Conservation (phyloP, 2,113 vertebrate genomes). For the Otus sunia region DNA sequence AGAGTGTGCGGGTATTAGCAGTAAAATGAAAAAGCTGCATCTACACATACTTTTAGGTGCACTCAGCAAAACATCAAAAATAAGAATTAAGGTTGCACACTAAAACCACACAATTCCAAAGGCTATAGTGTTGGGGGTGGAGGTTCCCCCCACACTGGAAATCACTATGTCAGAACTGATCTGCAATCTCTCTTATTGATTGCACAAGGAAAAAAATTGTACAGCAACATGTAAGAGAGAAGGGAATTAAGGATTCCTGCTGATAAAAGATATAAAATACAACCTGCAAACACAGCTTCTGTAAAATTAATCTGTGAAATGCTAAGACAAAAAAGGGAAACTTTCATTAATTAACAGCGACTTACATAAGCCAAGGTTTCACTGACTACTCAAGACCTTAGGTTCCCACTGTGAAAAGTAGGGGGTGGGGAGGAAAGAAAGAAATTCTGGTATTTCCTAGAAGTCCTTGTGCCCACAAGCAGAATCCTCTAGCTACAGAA, state of each 20-base stretch:
- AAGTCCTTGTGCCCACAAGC: neutral
- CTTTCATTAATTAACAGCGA: neutral
- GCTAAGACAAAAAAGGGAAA: neutral
- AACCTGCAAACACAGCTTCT: neutral
- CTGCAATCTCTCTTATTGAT: neutral
- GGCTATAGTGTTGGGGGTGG: neutral
- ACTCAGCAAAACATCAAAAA: neutral
- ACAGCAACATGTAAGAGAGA: neutral
- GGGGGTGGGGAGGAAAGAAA: neutral
- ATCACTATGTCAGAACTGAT: neutral
- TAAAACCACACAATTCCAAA: neutral
- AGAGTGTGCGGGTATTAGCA: neutral
- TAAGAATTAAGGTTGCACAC: neutral
- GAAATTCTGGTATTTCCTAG: neutral
- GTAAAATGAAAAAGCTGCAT: neutral
- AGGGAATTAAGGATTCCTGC: neutral
- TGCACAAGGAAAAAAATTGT: neutral
- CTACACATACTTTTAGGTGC: neutral
- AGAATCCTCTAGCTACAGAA: neutral
- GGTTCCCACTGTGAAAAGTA: neutral
- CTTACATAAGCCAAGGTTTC: neutral
- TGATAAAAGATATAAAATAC: neutral
- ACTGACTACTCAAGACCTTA: neutral
- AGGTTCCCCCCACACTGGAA: neutral
- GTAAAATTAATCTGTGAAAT: neutral